Conservation (phyloP, 2,888 invertebrate species). For the Pheosia tremula region DNA sequence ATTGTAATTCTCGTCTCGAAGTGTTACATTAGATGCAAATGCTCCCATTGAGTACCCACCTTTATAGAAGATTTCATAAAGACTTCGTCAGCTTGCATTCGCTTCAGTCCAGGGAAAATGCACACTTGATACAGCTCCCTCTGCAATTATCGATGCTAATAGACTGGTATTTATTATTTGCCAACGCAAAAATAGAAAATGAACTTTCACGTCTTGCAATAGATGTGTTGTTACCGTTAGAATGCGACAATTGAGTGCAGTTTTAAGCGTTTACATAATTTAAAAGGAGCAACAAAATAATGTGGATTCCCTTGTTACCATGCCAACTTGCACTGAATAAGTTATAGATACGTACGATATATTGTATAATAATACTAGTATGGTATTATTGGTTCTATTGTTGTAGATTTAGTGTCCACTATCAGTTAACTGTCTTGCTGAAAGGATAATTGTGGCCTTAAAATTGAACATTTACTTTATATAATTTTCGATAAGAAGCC, state of each 20-base stretch:
- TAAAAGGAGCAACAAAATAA: conserved; percentile 35
- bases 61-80: conserved; percentile 32
- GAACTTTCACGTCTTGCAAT: conserved; percentile 18
- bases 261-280: conserved; percentile 15
- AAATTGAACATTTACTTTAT: too few species aligned
- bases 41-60: too few species aligned
- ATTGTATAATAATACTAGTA: conserved; percentile 30
- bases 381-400: conserved; percentile 12
- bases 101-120: conserved; percentile 54
- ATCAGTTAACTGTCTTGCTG: neutral
- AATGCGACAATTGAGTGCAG: neutral
- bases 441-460: neutral
- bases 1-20: too few species aligned
- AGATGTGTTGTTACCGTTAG: conserved; percentile 4
- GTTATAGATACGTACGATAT: conserved; percentile 31
- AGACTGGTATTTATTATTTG: conserved; percentile 24
- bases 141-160: conserved; percentile 56
- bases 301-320: conserved; percentile 41
- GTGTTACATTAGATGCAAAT: too few species aligned
- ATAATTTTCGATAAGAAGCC: too few species aligned
- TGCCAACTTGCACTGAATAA: conserved; percentile 53
- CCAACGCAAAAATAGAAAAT: conserved; percentile 11
- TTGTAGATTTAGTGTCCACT: neutral
- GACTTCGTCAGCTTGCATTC: conserved; percentile 23
- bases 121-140: conserved; percentile 54